These are phyloP conservation scores for Latrodectus elegans DNA, from an alignment of 2,888 invertebrate genomes.

Conservation along the genomic window DNA sequence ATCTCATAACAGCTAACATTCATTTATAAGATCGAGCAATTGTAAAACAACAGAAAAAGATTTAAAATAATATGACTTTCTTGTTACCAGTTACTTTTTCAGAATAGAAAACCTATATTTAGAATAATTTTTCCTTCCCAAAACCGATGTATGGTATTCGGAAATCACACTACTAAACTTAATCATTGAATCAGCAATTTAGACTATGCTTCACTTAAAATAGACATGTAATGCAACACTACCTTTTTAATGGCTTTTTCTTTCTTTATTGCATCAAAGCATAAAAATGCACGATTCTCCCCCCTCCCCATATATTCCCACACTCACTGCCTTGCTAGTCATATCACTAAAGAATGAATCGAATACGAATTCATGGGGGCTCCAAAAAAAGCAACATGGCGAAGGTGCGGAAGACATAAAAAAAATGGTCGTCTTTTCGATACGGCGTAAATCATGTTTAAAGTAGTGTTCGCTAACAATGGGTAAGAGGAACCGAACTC, in stretches of 20 bases:
- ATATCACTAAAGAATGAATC: background rate
- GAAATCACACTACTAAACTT: too few relatives aligned
- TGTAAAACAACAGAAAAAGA: too few relatives aligned
- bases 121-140: too few relatives aligned
- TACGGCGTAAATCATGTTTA: constrained; percentile 60
- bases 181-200: too few relatives aligned
- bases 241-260: constrained; percentile 45
- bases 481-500: background rate
- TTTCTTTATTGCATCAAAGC: background rate
- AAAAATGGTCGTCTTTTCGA: background rate
- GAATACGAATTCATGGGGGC: background rate
- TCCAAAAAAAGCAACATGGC: constrained; percentile 7
- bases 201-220: constrained; percentile 4
- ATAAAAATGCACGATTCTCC: background rate
- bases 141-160: too few relatives aligned
- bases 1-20: too few relatives aligned
- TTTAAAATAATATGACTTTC: too few relatives aligned
- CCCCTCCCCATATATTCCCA: background rate
- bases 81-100: too few relatives aligned
- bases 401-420: constrained; percentile 3
- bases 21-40: too few relatives aligned
- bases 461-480: constrained; percentile 21
- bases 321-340: background rate
- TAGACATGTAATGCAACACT: constrained; percentile 37
- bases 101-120: too few relatives aligned